Percentiles rank a stretch among this genome's conserved stretches.
phyloP scores from a whole-genome alignment of 2,113 vertebrate species.

The Nycticorax nycticorax region DNA sequence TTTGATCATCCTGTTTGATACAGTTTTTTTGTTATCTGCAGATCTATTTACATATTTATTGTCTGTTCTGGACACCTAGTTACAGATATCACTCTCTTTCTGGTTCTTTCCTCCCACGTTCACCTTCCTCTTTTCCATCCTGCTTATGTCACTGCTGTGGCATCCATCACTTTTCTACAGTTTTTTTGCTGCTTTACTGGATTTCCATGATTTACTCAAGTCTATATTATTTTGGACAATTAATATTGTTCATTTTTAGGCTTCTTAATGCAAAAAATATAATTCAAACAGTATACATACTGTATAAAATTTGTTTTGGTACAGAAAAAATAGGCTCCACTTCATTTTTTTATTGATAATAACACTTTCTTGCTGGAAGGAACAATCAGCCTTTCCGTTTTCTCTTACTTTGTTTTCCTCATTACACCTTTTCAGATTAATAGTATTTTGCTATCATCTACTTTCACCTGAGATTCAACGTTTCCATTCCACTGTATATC shows the following conservation, averaged over 20 bases:
- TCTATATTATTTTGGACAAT: constrained; percentile 1
- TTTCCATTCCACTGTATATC: constrained; percentile 31
- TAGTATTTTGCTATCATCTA: constrained; percentile 58
- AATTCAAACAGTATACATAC: not conserved
- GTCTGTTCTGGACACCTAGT: not conserved
- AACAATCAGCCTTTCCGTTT: constrained; percentile 61
- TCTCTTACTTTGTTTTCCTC: constrained; percentile 52
- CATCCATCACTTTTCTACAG: not conserved
- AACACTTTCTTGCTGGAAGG: constrained; percentile 61
- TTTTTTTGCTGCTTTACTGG: not conserved
- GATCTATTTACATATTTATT: not conserved
- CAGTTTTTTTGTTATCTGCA: not conserved
- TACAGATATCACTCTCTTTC: not conserved
- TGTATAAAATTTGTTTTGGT: not conserved
- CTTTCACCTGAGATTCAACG: constrained; percentile 56
- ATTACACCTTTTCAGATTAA: constrained; percentile 60
- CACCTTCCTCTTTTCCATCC: not conserved
- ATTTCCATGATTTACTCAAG: not conserved
- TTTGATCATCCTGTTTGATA: not conserved
- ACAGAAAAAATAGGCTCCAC: constrained; percentile 31
- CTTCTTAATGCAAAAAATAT: constrained; percentile 5
- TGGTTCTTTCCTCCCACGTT: not conserved
- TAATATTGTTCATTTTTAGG: constrained; percentile 19
- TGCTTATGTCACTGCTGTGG: not conserved
- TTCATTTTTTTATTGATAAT: constrained; percentile 60